Evolutionary conservation across 2,113 vertebrate genomes (phyloP).

Genomic region (Lepus americanus): DNA sequence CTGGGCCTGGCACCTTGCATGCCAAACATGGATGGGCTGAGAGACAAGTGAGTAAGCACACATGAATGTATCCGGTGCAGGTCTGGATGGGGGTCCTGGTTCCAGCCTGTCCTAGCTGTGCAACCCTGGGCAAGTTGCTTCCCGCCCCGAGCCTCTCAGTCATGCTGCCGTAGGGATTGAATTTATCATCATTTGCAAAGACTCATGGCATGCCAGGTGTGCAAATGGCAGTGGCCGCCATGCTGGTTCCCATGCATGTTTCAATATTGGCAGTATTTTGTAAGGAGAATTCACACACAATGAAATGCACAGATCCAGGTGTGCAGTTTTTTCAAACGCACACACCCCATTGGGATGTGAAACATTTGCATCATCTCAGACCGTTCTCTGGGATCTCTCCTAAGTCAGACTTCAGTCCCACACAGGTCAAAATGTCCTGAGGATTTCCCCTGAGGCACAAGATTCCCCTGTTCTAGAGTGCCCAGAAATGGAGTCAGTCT

Average conservation of each 20-base stretch:
- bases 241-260: background rate
- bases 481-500: background rate
- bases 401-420: background rate
- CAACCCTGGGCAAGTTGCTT: background rate
- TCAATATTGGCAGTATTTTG: background rate
- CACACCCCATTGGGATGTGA: background rate
- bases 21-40: background rate
- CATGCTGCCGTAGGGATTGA: background rate
- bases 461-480: background rate
- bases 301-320: background rate
- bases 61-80: background rate
- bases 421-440: rapidly evolving
- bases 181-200: background rate
- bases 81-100: background rate
- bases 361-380: background rate
- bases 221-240: background rate
- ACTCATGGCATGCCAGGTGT: background rate
- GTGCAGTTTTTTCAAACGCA: background rate
- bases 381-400: background rate
- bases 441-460: background rate
- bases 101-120: background rate
- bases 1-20: no score
- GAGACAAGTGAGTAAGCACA: background rate
- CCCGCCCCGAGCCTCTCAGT: background rate
- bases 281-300: background rate